Conservation (phyloP, 2,113 vertebrate genomes). For the Rhinichthys klamathensis region DNA sequence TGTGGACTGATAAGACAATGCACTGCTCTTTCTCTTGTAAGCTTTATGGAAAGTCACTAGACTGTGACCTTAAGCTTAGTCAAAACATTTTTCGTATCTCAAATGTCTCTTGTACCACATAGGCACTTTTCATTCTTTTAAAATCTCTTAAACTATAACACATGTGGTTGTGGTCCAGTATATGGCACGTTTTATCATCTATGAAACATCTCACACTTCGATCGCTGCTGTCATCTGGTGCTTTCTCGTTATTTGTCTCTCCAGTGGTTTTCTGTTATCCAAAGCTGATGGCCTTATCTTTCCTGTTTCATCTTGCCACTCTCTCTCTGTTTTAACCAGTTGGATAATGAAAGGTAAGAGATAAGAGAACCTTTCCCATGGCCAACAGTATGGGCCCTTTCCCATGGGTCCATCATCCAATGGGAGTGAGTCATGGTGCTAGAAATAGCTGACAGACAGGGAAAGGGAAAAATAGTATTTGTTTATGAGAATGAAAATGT, state of each 20-base stretch:
- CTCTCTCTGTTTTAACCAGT: constrained; percentile 11
- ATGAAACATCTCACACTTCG: neutral
- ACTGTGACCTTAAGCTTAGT: constrained; percentile 19
- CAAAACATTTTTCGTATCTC: constrained; percentile 17
- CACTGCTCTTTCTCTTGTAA: constrained; percentile 7
- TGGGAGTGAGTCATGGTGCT: constrained; percentile 20
- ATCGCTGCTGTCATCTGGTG: neutral
- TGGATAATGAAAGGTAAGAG: constrained; percentile 3
- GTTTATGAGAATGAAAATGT: constrained; percentile 23
- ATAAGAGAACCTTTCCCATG: constrained; percentile 12
- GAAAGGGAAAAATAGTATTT: constrained; percentile 10
- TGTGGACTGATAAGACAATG: neutral
- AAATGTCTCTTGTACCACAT: neutral
- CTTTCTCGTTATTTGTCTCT: constrained; percentile 3
- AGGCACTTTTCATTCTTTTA: neutral
- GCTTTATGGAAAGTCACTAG: neutral
- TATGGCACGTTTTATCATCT: neutral
- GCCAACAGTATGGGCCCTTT: neutral
- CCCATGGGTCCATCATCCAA: constrained; percentile 28
- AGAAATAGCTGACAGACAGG: constrained; percentile 34
- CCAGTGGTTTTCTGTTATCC: constrained; percentile 13
- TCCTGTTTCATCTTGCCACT: constrained; percentile 17
- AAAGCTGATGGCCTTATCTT: constrained; percentile 11
- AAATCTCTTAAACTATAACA: neutral
- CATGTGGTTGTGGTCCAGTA: neutral